phyloP scores from a whole-genome alignment of 2,797 vertebrate species.

The Onychomys arenicola region DNA sequence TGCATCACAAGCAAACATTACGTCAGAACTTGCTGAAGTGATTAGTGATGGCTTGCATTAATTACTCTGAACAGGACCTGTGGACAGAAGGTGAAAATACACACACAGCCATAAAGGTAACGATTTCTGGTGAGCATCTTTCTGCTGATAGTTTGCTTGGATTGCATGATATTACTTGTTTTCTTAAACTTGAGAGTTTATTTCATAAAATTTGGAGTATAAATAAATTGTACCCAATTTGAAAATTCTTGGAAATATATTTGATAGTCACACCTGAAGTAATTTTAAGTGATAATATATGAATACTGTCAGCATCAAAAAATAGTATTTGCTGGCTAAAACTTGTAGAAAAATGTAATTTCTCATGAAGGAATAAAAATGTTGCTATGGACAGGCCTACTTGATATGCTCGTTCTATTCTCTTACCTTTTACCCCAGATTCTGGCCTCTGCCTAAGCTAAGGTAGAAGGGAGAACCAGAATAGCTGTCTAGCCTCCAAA shows the following conservation, averaged over 20 bases:
- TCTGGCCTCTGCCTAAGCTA: not conserved
- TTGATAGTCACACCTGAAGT: not conserved
- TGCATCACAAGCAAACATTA: conserved; percentile 91
- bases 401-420: not conserved
- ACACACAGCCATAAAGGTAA: conserved; percentile 89
- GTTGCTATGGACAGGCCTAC: not conserved
- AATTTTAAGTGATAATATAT: conserved; percentile 28
- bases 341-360: not conserved
- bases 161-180: conserved; percentile 40
- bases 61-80: conserved; percentile 95
- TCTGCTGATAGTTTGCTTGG: not conserved
- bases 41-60: conserved; percentile 96
- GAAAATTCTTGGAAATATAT: conserved; percentile 31
- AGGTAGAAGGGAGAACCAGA: not conserved
- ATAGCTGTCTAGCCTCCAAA: not conserved
- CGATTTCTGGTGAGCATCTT: not conserved
- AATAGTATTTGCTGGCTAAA: conserved; percentile 13
- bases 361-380: conserved; percentile 52
- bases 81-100: conserved; percentile 90
- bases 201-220: conserved; percentile 57
- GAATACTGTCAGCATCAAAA: conserved; percentile 15
- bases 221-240: conserved; percentile 47
- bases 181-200: conserved; percentile 49
- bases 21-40: conserved; percentile 93
- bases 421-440: conserved; percentile 18